phyloP scores from a whole-genome alignment of 1,140 invertebrate species.

The Lepidostoma basale region DNA sequence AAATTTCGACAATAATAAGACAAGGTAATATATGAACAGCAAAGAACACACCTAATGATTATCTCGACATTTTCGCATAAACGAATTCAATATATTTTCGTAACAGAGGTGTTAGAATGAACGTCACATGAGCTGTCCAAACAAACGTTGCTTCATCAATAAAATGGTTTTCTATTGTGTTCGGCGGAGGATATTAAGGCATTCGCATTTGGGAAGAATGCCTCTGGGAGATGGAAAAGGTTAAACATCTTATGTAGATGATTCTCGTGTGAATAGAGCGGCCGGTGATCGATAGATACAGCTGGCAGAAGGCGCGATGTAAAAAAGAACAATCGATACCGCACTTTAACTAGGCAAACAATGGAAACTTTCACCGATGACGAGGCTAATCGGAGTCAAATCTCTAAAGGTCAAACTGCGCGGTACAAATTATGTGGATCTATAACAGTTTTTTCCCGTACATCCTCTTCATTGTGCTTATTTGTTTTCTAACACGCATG shows the following conservation, averaged over 20 bases:
- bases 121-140: no score
- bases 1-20: no score
- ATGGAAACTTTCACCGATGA: constrained; percentile 14
- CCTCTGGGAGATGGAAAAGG: constrained; percentile 13
- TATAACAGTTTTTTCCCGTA: no score
- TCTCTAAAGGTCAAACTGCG: constrained; percentile 4
- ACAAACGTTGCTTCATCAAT: background rate
- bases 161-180: constrained; percentile 8
- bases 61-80: no score
- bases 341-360: constrained; percentile 15
- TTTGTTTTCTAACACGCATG: no score
- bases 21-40: no score
- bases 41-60: no score
- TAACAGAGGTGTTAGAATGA: no score
- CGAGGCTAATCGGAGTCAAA: background rate
- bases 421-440: background rate
- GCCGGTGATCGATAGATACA: background rate
- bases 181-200: no score
- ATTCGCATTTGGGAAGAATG: background rate
- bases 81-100: no score
- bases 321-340: background rate
- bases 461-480: no score
- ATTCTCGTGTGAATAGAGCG: constrained; percentile 7
- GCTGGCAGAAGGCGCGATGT: background rate
- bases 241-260: constrained; percentile 1